Base-by-base conservation (phyloP, 2,113 vertebrate species). In the Vimba vimba region DNA sequence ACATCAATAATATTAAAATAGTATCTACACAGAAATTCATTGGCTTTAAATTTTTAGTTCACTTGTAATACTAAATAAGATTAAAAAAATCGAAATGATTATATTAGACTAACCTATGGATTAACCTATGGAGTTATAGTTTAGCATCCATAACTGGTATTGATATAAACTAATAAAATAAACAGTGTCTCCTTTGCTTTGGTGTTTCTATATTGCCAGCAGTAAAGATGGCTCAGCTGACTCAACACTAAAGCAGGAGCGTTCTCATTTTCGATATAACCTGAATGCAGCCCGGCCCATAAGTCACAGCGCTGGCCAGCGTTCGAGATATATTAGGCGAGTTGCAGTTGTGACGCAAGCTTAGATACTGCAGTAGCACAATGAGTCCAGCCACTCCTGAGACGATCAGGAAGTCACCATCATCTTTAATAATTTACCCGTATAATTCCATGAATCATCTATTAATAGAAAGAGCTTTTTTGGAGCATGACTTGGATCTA, bases 231-330 rank as follows among this genome's bases (percentile, higher is more conserved):
- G 33, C 45, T 21, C 59, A 25, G 85, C 85, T 82, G 71, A 86
- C 27, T 82, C 69, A 62, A 33, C 81, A 47, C 73, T 79, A 50
- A 79, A 78, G 64, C 62, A 36, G 47, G 15, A 71, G 23, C 52
- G 30, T 79, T 85, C 52, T 79, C 43, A 39, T 87, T 87, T 87
- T 87, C 7, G 47, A 68, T 30, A 85, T 76, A 85, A 68, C 52
- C 57, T 23, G n/a, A 84, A 76, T 27, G 43, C 73, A 84, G 39
- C 69, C 23, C 3, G 3, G 33, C 64, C 76, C 25, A 75, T 84
- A 79, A 80, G 50, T 79, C 66, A 79, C 62, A 23, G 36, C 9
- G 17, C 45, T 82, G 52, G 27, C 66, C 27, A 59, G 71, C 68
- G n/a, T 55, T 79, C 9, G 8, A 57, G 73, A 27, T 62, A 64